phyloP scores from a whole-genome alignment of 1,140 invertebrate species.

The Druon quercuslanigerum region DNA sequence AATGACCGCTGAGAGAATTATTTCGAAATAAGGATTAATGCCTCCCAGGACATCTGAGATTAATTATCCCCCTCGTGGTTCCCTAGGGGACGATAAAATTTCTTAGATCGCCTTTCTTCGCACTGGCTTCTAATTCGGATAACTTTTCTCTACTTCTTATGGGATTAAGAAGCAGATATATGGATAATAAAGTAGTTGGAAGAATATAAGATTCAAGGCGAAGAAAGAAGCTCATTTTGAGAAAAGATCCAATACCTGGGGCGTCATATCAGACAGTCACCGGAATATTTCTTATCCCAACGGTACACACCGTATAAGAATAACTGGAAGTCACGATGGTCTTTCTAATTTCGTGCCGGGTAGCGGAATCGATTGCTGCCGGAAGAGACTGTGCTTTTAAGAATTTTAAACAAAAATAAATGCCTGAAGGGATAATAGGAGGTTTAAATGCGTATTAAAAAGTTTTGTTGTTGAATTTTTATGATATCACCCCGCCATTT shows the following conservation, averaged over 20 bases:
- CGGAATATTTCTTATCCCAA: background rate
- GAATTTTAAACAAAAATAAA: no score
- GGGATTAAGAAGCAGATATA: background rate
- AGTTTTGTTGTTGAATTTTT: no score
- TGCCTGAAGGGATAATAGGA: no score
- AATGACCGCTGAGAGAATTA: background rate
- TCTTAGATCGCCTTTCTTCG: no score
- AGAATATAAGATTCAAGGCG: background rate
- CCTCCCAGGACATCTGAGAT: background rate
- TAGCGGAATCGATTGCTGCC: background rate
- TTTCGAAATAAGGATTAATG: slow-evolving; percentile 23
- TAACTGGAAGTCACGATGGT: background rate
- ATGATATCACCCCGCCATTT: no score
- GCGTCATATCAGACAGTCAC: background rate
- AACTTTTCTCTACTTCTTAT: background rate
- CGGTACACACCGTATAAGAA: background rate
- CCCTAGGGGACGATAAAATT: no score
- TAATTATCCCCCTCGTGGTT: background rate
- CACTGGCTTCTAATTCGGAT: background rate
- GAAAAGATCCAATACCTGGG: background rate
- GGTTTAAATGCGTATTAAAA: no score
- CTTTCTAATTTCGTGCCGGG: background rate
- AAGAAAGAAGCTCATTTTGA: slow-evolving; percentile 9
- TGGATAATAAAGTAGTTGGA: background rate
- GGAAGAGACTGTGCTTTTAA: background rate